Evolutionary conservation across 2,797 vertebrate genomes (phyloP).

Genomic region (Urosaurus nigricauda): DNA sequence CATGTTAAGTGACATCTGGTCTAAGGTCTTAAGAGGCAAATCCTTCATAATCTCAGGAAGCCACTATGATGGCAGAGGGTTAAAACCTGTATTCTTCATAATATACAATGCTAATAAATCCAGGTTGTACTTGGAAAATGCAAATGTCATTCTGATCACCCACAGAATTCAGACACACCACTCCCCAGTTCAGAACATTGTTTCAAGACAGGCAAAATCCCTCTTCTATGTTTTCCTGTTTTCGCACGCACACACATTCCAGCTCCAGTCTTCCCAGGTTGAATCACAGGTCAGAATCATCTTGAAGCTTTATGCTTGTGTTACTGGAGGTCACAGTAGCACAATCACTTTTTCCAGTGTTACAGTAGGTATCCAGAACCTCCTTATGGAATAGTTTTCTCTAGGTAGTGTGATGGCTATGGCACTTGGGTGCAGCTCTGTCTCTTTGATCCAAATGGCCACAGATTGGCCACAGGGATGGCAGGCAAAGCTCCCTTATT

Average conservation of each 20-base stretch:
- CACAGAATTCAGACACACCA: not conserved
- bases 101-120: not conserved
- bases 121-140: not conserved
- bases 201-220: not conserved
- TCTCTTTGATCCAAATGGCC: too few species aligned
- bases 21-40: not conserved
- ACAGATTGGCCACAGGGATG: too few species aligned
- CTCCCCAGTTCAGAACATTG: not conserved
- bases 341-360: too few species aligned
- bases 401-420: too few species aligned
- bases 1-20: not conserved
- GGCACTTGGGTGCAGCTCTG: too few species aligned
- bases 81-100: constrained; percentile 1
- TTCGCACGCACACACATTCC: not conserved
- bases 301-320: too few species aligned
- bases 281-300: too few species aligned
- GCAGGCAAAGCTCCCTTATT: too few species aligned
- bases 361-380: too few species aligned
- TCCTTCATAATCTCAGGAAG: constrained; percentile 22
- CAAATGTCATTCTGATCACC: not conserved
- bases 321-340: too few species aligned
- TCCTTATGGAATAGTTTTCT: too few species aligned
- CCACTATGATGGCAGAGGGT: not conserved
- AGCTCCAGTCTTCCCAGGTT: not conserved
- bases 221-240: not conserved